Evolutionary conservation across 2,113 vertebrate species (phyloP).

Genomic region (Columba livia): DNA sequence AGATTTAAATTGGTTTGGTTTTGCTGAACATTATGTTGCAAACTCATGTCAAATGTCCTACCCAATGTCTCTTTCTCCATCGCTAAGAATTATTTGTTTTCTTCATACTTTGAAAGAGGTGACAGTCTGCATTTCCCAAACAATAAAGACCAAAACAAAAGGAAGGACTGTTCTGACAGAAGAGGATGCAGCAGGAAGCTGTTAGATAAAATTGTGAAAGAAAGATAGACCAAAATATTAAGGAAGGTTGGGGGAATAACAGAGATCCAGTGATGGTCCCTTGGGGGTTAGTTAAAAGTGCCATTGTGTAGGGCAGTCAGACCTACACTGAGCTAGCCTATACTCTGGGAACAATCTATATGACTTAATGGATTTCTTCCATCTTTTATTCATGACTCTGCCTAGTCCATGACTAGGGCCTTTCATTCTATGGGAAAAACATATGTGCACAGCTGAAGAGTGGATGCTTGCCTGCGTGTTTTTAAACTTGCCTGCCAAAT

Average conservation of each 20-base stretch:
- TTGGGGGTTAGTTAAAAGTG: neutral
- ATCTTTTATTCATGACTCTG: slow-evolving; percentile 38
- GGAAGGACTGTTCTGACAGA: neutral
- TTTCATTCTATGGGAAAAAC: slow-evolving; percentile 16
- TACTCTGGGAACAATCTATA: neutral
- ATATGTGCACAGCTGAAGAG: neutral
- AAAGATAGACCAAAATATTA: neutral
- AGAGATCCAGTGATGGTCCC: neutral
- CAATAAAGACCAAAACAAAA: neutral
- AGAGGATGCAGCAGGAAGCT: neutral
- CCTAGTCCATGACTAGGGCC: neutral
- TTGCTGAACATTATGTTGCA: neutral
- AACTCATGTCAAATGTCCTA: neutral
- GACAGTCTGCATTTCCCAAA: neutral
- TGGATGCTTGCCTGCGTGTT: neutral
- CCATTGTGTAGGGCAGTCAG: neutral
- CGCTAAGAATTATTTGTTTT: neutral
- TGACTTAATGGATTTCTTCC: slow-evolving; percentile 10
- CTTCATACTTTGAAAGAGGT: neutral
- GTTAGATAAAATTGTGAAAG: neutral
- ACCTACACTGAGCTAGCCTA: neutral
- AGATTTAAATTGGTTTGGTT: neutral
- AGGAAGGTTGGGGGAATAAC: neutral
- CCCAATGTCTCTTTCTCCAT: neutral
- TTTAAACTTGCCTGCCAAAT: neutral